Base-by-base conservation (phyloP, 2,113 vertebrate species). In the Xenopus tropicalis region DNA sequence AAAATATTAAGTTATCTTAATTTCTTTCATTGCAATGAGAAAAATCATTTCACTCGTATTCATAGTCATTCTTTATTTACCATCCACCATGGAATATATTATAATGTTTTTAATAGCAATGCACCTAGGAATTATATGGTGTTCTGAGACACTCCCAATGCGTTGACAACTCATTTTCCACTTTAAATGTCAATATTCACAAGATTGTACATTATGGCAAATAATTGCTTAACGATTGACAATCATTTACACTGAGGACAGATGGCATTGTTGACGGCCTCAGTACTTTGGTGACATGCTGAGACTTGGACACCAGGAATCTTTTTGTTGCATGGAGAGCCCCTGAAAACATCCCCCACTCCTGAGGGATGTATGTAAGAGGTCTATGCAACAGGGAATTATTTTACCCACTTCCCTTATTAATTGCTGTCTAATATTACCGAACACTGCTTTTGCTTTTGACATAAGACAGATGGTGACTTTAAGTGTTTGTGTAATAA, bases 271-370 rank as follows among this genome's bases (percentile, higher is more conserved):
- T 54, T 74, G 62, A 66, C 8, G 19, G 61, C 54, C 42, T 65
- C 10, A 9, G 29, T 54, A 19, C 62, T n/a, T 21, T 23, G 14
- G n/a, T 72, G 71, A 74, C 63, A 74, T 48, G 37, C 58, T 61
- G 54, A 29, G 21, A 44, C 54, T 66, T 65, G 71, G 63, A 59
- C 22, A 24, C 11, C 48, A 62, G 20, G 80, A 69, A 81, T 29
- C 48, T 80, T 78, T 82, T 76, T 62, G 61, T 83, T 82, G 79
- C 77, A 66, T 72, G 77, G 73, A 82, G 72, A 83, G 79, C 77
- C 63, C 14, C 54, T 29, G 63, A 66, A 66, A 46, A 56, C 48
- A 66, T 10, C 21, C 48, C 63, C 61, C 12, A 48, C 57, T 24
- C n/a, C 52, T 14, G 52, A 59, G 43, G 17, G 14, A 16, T n/a